These are phyloP conservation scores for Hyphantria cunea DNA, from an alignment of 1,140 invertebrate species.

Conservation along the genomic window DNA sequence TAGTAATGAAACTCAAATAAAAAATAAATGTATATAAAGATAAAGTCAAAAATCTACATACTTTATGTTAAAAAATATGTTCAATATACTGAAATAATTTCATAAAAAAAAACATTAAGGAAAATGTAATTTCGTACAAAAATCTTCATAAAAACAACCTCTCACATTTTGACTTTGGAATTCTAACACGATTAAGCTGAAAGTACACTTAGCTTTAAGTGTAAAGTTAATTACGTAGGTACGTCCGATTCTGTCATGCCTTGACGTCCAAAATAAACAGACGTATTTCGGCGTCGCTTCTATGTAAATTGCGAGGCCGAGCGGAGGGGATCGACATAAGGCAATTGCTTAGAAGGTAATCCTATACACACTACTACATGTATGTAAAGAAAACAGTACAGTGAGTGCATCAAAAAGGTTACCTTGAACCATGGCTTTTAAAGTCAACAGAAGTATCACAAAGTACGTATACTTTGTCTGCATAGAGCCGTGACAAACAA, in stretches of 20 bases:
- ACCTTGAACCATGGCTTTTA: too few species aligned
- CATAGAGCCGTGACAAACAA: too few species aligned
- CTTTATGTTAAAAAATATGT: too few species aligned
- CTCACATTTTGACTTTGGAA: conserved; percentile 4
- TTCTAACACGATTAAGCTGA: conserved; percentile 34
- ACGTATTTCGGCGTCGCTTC: conserved; percentile 37
- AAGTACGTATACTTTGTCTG: too few species aligned
- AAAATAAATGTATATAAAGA: too few species aligned
- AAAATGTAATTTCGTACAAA: neutral
- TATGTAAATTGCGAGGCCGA: conserved; percentile 26
- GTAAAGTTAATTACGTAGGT: conserved; percentile 61
- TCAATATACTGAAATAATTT: too few species aligned
- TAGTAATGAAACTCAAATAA: too few species aligned
- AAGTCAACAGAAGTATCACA: too few species aligned
- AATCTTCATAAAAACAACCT: neutral
- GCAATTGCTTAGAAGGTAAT: conserved; percentile 6
- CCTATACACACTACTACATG: neutral
- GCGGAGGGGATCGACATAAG: neutral
- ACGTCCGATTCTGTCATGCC: conserved; percentile 36
- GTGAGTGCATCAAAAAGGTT: too few species aligned
- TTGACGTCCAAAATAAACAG: conserved; percentile 49
- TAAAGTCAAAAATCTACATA: too few species aligned
- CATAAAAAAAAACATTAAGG: too few species aligned
- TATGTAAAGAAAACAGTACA: neutral
- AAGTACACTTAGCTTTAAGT: conserved; percentile 52